Evolutionary conservation across 2,888 invertebrate genomes (phyloP), one percentile per base, ranked within the genome.

Genomic region (Myathropa florea): DNA sequence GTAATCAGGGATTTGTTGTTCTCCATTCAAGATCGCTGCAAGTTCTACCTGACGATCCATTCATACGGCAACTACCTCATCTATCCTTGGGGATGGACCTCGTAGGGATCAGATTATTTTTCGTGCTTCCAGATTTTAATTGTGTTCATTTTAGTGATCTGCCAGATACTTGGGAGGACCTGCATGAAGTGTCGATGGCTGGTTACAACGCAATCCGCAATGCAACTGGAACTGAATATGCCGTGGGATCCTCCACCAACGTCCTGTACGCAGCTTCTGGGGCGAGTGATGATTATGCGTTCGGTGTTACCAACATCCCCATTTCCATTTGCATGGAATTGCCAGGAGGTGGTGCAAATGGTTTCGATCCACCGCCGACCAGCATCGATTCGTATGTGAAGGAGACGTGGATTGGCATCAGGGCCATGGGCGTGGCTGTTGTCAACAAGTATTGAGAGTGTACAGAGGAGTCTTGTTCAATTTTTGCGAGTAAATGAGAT

Each of bases 11-110:
- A 95, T 83, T 93, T 95, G 84, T 90, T 96, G 46, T 89, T 93
- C 1, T 91, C 93, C 0, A 90, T 94, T 33, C 92, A 93, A 0
- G 90, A 88, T 75, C 89, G 90, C 7, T 90, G 91, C 24, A 94
- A 95, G 68, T 92, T 96, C 82, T 97, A 96, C 90, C 90, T 97
- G 12, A 95, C 95, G 0, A 93, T 97, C 85, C 97, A 97, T 90
- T 95, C 96, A 18, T 96, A 94, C 89, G 96, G 96, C 14, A 94
- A 94, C 88, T 95, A 94, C 91, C 91, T 96, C 28, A 90, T 96
- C 1, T 95, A 96, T 89, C 95, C 95, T 0, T 96, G 95, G 95
- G 95, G 95, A 1, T 95, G 94, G 60, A 90, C 91, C 3, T 90
- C 94, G 53, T 94, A 94, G 1, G 91, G 87, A 9, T 0, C 3